phyloP scores from a whole-genome alignment of 2,888 invertebrate genomes.

The Spodoptera littoralis region DNA sequence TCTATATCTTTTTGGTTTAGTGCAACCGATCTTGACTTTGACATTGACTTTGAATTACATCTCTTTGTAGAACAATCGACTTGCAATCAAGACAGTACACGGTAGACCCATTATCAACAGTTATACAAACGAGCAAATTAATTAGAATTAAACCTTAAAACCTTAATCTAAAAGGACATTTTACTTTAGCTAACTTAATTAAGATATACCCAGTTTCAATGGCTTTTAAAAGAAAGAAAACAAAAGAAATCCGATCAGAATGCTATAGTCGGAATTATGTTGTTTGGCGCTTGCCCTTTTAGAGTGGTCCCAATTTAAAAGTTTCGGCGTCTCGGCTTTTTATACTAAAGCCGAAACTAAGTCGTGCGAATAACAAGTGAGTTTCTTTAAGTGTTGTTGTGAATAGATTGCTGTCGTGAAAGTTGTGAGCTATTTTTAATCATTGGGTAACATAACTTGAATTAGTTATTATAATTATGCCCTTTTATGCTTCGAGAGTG shows the following conservation, averaged over 20 bases:
- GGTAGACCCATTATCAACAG: no score
- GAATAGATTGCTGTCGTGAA: no score
- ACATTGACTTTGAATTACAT: no score
- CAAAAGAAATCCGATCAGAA: slow-evolving; percentile 17
- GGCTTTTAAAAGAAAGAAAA: slow-evolving; percentile 25
- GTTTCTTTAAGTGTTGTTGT: no score
- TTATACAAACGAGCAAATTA: background rate
- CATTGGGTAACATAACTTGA: no score
- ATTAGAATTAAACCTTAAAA: background rate
- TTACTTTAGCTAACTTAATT: slow-evolving; percentile 17
- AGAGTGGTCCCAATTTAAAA: slow-evolving; percentile 21
- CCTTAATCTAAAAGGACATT: slow-evolving; percentile 1
- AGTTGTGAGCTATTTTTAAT: no score
- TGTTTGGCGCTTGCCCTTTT: slow-evolving; percentile 15
- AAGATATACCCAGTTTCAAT: slow-evolving; percentile 12
- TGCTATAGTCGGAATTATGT: slow-evolving; percentile 28
- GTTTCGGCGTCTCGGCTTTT: slow-evolving; percentile 26
- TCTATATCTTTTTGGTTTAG: no score
- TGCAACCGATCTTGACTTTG: no score
- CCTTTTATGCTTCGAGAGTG: no score
- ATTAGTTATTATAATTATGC: background rate
- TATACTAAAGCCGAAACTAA: slow-evolving; percentile 1
- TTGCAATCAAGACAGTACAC: no score
- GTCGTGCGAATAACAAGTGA: no score
- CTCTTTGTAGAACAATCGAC: no score